Percentiles rank a stretch among this genome's conserved stretches.
Conservation (phyloP, 2,888 invertebrate genomes). For the Melieria omissa region DNA sequence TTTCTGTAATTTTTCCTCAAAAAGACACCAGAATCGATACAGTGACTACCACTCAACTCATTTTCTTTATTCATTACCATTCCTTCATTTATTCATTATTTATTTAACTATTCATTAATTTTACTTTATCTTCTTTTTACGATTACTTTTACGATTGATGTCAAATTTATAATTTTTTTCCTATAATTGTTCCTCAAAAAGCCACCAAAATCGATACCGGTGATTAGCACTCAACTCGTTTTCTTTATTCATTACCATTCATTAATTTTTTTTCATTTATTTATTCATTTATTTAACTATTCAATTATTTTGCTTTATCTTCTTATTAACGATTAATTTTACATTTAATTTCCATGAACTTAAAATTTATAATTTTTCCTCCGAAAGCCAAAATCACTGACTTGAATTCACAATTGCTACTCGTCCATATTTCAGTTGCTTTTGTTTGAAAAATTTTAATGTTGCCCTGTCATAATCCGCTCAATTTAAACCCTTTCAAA, state of each 20-base stretch:
- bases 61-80: no score
- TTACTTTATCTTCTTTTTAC: neutral
- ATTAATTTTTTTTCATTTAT: no score
- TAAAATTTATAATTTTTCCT: neutral
- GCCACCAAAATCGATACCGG: neutral
- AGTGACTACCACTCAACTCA: no score
- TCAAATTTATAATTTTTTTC: neutral
- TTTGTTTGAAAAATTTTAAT: neutral
- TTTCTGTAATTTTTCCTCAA: neutral
- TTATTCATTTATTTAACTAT: no score
- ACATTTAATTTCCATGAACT: neutral
- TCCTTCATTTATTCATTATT: no score
- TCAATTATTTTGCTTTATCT: no score
- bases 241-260: no score
- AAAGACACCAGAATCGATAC: neutral
- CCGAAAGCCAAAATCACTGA: neutral
- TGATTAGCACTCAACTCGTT: no score
- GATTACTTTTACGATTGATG: neutral
- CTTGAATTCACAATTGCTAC: neutral
- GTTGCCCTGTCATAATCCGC: conserved; percentile 12
- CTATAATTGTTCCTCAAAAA: neutral
- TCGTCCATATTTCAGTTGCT: neutral
- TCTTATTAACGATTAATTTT: neutral
- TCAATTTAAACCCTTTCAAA: neutral
- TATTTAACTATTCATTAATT: no score